Base-by-base conservation (phyloP, 2,113 vertebrate genomes). In the Ptychochromis oligacanthus region DNA sequence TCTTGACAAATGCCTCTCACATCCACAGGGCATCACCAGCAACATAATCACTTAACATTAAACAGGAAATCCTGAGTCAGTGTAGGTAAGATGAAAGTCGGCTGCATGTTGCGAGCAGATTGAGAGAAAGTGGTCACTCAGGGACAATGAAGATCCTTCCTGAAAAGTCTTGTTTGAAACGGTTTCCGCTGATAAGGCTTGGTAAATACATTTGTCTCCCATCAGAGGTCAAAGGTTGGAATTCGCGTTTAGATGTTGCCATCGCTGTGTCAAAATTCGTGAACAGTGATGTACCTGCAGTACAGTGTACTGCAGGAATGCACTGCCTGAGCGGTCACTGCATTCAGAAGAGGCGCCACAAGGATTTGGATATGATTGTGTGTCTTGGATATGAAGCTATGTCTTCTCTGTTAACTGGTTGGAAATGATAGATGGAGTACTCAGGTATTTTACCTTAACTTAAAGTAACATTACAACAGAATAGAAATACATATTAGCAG, bases 1-100 rank as follows among this genome's bases (percentile, higher is more conserved):
- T 58, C 62, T 31, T 81, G 82, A 87, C 79, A 78, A 77, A 87
- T 82, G 75, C 75, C 62, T 81, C 74, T 82, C 79, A 80, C 87
- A 81, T 82, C 75, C 85, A 81, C 24, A 28, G 80, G 74, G 67
- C n/a, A 2, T 91, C 88, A 87, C 79, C 79, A 26, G 80, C 86
- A 67, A 80, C 79, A 86, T 83, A 87, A 93, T 91, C 85, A 87
- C 89, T 93, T 91, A 85, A 85, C 84, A 88, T 84, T 87, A 80
- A 75, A 83, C 13, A 17, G 85, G 9, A 81, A 88, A 46, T 80
- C 92, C 93, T 87, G 92, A 93, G 89, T 92, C 89, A 87, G 87
- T 28, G 52, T 15, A 40, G 76, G 74, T 75, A 75, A 54, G 75
- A 85, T 46, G 81, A 88, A 90, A 90, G 93, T 92, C 84, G 70